phyloP scores from a whole-genome alignment of 2,888 invertebrate genomes.

The Lepetodrilus schrolli region DNA sequence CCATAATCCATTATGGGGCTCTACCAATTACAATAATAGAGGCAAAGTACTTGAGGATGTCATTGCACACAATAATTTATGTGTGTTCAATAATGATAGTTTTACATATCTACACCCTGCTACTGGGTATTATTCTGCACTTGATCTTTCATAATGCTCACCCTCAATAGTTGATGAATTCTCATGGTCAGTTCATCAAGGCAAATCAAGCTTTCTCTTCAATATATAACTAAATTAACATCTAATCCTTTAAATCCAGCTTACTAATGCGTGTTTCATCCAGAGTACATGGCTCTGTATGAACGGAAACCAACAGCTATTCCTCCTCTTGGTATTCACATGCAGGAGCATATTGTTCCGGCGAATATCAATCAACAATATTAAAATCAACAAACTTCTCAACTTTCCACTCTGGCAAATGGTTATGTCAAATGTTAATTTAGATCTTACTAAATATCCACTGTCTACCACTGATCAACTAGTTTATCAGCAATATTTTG shows the following conservation, averaged over 20 bases:
- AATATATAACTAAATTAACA: background rate
- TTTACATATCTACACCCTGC: background rate
- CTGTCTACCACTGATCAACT: too few species aligned
- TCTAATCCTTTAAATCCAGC: background rate
- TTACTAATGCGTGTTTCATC: too few species aligned
- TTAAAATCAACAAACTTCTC: too few species aligned
- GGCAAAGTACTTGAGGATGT: background rate
- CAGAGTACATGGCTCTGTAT: too few species aligned
- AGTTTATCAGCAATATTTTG: too few species aligned
- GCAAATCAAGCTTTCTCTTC: background rate
- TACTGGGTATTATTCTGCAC: background rate
- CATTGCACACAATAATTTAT: background rate
- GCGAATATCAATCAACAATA: too few species aligned
- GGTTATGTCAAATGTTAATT: too few species aligned
- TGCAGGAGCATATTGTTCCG: too few species aligned
- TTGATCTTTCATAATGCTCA: background rate
- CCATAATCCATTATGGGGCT: background rate
- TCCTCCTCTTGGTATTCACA: too few species aligned
- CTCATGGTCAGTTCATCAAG: background rate
- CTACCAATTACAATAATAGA: background rate
- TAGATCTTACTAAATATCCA: too few species aligned
- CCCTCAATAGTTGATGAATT: background rate
- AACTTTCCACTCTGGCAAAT: too few species aligned
- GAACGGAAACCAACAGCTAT: too few species aligned
- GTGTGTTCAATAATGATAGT: background rate